Evolutionary conservation across 2,888 invertebrate genomes (phyloP), one percentile per base, ranked within the genome.

Genomic region (Thera obeliscata): DNA sequence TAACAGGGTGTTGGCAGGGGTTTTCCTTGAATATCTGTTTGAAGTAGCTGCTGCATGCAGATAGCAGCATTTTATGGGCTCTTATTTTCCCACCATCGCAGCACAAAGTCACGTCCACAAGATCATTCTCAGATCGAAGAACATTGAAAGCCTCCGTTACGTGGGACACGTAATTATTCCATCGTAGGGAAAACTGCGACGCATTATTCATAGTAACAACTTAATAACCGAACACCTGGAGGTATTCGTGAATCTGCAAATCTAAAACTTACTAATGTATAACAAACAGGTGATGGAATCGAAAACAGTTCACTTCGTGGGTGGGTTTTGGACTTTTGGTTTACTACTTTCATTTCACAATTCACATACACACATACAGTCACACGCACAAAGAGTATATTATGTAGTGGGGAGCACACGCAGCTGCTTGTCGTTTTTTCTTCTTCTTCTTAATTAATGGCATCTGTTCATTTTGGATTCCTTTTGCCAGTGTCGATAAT

Each of bases 31-130:
- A 95, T 76, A 95, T 95, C 81, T 95, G 95, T 75, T 94, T 95
- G 83, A 98, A 97, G 84, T 97, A 98, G 75, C 95, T 95, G 80
- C 97, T 97, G 84, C 97, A 98, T 5, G 97, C 97, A 0, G 97
- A 97, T 35, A 98, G 92, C 61, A 98, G 94, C 94, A 97, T 96
- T 94, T 96, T 97, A 83, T 98, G 98, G 50, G 97, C 97, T 81
- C 96, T 96, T 74, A 98, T 96, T 89, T 96, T 96, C 69, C 96
- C 95, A 72, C 97, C 97, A 86, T 97, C 97, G 83, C 97, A 97
- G 86, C 97, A 96, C 73, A 98, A 91, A 69, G 97, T 98, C 63
- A 97, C 97, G 93, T 98, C 98, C 63, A 97, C 97, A 73, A 97
- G 95, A 90, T 95, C 96, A 87, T 95, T 95, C 79, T 95, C 95